Percentiles rank a stretch among this genome's conserved stretches.
phyloP scores from a whole-genome alignment of 2,797 vertebrate species.

The Melanotaenia nigrans region DNA sequence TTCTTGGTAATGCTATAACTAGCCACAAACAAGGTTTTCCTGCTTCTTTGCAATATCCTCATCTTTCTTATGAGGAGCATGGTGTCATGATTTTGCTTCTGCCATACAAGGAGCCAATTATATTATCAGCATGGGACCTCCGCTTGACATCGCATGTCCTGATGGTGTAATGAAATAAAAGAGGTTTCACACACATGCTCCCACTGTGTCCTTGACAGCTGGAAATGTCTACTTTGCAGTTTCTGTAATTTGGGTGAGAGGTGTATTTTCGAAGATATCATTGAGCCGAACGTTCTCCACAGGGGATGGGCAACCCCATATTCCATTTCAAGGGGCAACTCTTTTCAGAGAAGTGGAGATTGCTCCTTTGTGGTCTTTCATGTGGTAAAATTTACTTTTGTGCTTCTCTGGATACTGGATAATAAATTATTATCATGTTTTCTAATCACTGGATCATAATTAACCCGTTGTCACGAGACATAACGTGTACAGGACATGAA shows the following conservation, averaged over 20 bases:
- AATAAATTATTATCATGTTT: not conserved
- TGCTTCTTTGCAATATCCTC: slow-evolving; percentile 31
- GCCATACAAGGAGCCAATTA: slow-evolving; percentile 79
- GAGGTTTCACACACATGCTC: slow-evolving; percentile 70
- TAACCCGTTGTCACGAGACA: not conserved
- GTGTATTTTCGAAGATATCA: slow-evolving; percentile 58
- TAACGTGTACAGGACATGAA: not conserved
- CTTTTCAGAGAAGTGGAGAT: slow-evolving; percentile 7
- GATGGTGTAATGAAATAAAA: slow-evolving; percentile 79
- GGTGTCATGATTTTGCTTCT: slow-evolving; percentile 61
- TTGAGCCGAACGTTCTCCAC: slow-evolving; percentile 39
- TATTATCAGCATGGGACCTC: slow-evolving; percentile 79
- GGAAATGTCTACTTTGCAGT: slow-evolving; percentile 77
- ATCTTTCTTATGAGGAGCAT: slow-evolving; percentile 55
- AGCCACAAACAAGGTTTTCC: slow-evolving; percentile 40
- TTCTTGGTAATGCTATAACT: slow-evolving; percentile 26
- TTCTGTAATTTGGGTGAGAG: slow-evolving; percentile 68
- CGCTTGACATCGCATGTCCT: slow-evolving; percentile 77
- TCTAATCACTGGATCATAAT: not conserved
- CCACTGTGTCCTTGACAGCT: slow-evolving; percentile 76
- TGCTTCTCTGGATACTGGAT: not conserved
- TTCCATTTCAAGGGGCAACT: slow-evolving; percentile 31
- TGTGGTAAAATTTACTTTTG: not conserved
- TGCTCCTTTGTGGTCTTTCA: not conserved
- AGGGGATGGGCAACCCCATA: slow-evolving; percentile 21